A percentile compares a stretch with the other conserved stretches of the same genome.
Conservation (phyloP, 2,888 invertebrate species). For the Ormyrus rosae region DNA sequence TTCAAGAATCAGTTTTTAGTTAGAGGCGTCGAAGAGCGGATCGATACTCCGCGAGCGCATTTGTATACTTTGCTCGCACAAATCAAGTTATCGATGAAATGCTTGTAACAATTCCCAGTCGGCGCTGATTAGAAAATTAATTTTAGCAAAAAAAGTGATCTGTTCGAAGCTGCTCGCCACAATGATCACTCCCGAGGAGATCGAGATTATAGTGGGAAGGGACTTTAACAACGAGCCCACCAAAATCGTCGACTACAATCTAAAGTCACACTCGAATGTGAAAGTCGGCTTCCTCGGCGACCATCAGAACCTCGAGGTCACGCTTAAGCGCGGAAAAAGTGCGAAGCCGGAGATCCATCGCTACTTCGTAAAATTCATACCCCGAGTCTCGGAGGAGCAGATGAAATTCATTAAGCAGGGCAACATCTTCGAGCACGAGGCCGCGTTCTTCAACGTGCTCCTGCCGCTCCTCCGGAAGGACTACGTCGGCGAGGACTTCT, state of each 20-base stretch:
- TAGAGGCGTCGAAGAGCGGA: too few species aligned
- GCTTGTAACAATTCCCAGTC: too few species aligned
- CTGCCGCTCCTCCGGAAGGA: slow-evolving; percentile 56
- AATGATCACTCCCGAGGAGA: slow-evolving; percentile 39
- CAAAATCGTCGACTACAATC: slow-evolving; percentile 59
- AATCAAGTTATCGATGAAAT: too few species aligned
- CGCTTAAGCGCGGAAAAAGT: not conserved
- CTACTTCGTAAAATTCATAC: not conserved
- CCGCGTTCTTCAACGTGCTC: slow-evolving; percentile 74
- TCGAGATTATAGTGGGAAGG: slow-evolving; percentile 54
- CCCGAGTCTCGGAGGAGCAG: not conserved
- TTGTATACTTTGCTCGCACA: too few species aligned
- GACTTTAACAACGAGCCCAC: slow-evolving; percentile 45
- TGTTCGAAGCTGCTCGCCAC: not conserved
- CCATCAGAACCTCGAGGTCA: slow-evolving; percentile 63
- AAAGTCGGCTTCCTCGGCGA: slow-evolving; percentile 66
- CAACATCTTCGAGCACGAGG: slow-evolving; percentile 77
- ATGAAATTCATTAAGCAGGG: slow-evolving; percentile 73
- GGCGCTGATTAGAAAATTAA: not conserved
- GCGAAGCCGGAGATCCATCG: not conserved
- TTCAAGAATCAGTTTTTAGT: not conserved
- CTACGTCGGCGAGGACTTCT: not conserved
- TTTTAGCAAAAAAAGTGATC: not conserved
- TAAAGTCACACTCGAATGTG: slow-evolving; percentile 63
- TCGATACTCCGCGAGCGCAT: too few species aligned